Evolutionary conservation across 2,888 invertebrate genomes (phyloP).

Genomic region (Bombyx huttoni): DNA sequence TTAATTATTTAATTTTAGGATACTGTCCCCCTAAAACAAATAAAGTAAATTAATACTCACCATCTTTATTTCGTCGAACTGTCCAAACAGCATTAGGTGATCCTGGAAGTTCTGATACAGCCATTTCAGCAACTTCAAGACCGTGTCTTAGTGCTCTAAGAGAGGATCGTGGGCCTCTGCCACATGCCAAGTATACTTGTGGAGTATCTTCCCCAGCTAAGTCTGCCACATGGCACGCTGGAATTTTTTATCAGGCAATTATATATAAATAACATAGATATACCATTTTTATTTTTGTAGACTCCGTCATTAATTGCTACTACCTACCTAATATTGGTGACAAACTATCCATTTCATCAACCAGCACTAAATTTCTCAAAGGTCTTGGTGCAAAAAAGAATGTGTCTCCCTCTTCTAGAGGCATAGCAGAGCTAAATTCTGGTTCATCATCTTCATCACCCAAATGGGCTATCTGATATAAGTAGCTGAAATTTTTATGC

Average conservation of each 20-base stretch:
- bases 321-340: slow-evolving; percentile 88
- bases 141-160: slow-evolving; percentile 95
- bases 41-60: slow-evolving; percentile 71
- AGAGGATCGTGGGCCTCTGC: slow-evolving; percentile 94
- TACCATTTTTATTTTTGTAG: background rate
- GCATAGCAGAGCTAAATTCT: slow-evolving; percentile 98
- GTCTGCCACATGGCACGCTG: slow-evolving; percentile 90
- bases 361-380: slow-evolving; percentile 93
- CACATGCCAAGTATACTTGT: slow-evolving; percentile 96
- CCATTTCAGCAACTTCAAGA: slow-evolving; percentile 99
- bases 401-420: slow-evolving; percentile 97
- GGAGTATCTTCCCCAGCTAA: slow-evolving; percentile 99
- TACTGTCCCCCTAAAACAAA: background rate
- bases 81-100: slow-evolving; percentile 99
- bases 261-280: background rate
- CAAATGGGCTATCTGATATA: slow-evolving; percentile 99
- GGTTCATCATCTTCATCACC: slow-evolving; percentile 99
- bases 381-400: slow-evolving; percentile 98
- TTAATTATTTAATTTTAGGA: background rate
- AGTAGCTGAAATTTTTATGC: slow-evolving; percentile 75
- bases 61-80: slow-evolving; percentile 95
- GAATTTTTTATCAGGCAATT: slow-evolving; percentile 9
- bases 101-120: slow-evolving; percentile 98
- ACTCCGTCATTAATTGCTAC: background rate
- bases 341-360: slow-evolving; percentile 96